Evolutionary conservation across 2,888 invertebrate genomes (phyloP), one percentile per base, ranked within the genome.

Genomic region (Phaedon cochleariae): DNA sequence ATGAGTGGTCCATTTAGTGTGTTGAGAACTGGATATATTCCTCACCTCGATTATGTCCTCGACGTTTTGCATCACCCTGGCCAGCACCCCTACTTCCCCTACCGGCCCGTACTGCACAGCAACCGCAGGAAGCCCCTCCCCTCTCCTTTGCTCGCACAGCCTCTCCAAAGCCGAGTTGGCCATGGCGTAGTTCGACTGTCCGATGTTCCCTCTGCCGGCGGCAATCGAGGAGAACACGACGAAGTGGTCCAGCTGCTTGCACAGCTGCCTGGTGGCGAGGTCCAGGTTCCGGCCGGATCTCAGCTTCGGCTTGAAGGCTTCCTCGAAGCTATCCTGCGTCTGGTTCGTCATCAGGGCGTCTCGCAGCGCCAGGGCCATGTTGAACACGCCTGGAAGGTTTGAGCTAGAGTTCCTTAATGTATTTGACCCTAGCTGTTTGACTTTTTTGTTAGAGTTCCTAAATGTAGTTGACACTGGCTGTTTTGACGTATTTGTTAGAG

Each of bases 271-370:
- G 0, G 87, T 85, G 0, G 85, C 37, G 26, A 68, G 54, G 74
- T 91, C 90, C 57, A 91, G 75, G 71, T 87, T 82, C 48, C 84
- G 78, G 0, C 89, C 88, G n/a, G 87, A 87, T 68, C 82, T 77
- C 5, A 88, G 87, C 81, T 91, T 91, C 0, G 88, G 84, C n/a
- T 79, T 81, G 63, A 85, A 84, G 0, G 86, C 87, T 12, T 85
- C 85, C 64, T 85, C 81, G 72, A 87, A 90, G 17, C 76, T 79
- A 49, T 85, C 84, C 1, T 73, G 73, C 0, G 85, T 84, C 77
- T 88, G 88, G 72, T 88, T 88, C 63, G 86, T 85, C 69, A 87
- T 81, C 0, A 87, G 70, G 0, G 83, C 84, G 74, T 90, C 89
- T 64, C 82, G 82, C 18, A 89, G 77, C 1, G 87, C 86, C 80